phyloP scores from a whole-genome alignment of 2,888 invertebrate genomes.

The Lasioglossum oenotherae region DNA sequence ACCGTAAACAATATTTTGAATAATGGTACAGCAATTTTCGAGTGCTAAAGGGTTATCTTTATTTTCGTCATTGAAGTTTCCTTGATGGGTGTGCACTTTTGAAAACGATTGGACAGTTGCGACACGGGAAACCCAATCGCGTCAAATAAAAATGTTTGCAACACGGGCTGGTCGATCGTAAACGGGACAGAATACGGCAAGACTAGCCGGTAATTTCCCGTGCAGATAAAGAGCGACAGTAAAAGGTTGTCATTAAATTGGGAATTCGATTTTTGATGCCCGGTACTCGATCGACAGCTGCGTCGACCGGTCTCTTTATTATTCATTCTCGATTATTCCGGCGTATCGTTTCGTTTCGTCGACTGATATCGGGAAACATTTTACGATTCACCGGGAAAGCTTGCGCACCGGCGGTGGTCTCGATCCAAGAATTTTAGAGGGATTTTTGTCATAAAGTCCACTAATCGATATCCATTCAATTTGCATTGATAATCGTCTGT shows the following conservation, averaged over 20 bases:
- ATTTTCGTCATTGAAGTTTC: neutral
- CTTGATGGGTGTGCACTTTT: neutral
- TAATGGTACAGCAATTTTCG: no score
- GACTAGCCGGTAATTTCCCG: constrained; percentile 13
- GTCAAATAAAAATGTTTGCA: constrained; percentile 16
- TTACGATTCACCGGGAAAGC: neutral
- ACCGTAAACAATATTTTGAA: no score
- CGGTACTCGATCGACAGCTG: neutral
- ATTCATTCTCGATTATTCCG: constrained; percentile 13
- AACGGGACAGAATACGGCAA: neutral
- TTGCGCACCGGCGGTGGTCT: neutral
- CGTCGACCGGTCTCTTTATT: constrained; percentile 5
- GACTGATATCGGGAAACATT: constrained; percentile 4
- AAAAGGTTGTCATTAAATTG: constrained; percentile 19
- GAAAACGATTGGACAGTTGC: neutral
- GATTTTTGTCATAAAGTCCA: neutral
- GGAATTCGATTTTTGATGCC: constrained; percentile 18
- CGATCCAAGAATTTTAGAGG: neutral
- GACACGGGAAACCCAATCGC: neutral
- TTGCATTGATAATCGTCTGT: neutral
- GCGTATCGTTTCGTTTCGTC: neutral
- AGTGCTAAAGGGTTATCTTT: no score
- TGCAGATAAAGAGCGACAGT: neutral
- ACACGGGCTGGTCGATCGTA: neutral
- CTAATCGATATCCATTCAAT: neutral